Evolutionary conservation across 2,888 invertebrate species (phyloP).

Genomic region (Cephus rjabovi): DNA sequence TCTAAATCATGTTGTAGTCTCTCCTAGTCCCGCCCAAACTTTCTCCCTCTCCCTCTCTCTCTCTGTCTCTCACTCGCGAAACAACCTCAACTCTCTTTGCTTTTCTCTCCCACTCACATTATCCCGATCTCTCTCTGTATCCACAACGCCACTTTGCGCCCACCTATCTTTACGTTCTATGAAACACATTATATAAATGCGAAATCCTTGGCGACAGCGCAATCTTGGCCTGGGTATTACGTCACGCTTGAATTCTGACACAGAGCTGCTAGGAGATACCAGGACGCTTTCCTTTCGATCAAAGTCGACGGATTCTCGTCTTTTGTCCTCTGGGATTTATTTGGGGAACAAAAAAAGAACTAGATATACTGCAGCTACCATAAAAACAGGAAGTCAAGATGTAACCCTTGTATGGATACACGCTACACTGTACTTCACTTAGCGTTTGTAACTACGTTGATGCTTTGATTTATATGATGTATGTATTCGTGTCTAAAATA

Average conservation of each 20-base stretch:
- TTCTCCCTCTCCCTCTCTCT: conserved; percentile 32
- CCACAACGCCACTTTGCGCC: conserved; percentile 16
- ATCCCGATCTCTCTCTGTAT: conserved; percentile 2
- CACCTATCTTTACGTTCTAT: conserved; percentile 35
- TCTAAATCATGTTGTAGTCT: conserved; percentile 57
- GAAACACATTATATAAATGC: conserved; percentile 36
- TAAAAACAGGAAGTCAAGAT: not conserved
- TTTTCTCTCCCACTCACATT: conserved; percentile 9
- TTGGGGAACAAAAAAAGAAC: conserved; percentile 34
- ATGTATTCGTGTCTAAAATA: not conserved
- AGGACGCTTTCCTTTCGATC: conserved; percentile 8
- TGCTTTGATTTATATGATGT: not conserved
- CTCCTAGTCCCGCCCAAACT: conserved; percentile 16
- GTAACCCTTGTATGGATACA: not conserved
- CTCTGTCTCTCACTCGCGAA: conserved; percentile 15
- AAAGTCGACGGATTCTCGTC: conserved; percentile 17
- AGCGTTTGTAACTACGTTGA: not conserved
- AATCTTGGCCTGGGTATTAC: conserved; percentile 29
- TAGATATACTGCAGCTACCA: not conserved
- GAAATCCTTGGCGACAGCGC: conserved; percentile 34
- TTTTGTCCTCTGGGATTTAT: conserved; percentile 13
- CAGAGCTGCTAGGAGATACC: conserved; percentile 3
- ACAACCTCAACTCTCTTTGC: conserved; percentile 12
- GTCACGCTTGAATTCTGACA: conserved; percentile 22
- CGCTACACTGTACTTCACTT: not conserved